phyloP scores from a whole-genome alignment of 2,888 invertebrate genomes.

The Ichneumoninae sp. region DNA sequence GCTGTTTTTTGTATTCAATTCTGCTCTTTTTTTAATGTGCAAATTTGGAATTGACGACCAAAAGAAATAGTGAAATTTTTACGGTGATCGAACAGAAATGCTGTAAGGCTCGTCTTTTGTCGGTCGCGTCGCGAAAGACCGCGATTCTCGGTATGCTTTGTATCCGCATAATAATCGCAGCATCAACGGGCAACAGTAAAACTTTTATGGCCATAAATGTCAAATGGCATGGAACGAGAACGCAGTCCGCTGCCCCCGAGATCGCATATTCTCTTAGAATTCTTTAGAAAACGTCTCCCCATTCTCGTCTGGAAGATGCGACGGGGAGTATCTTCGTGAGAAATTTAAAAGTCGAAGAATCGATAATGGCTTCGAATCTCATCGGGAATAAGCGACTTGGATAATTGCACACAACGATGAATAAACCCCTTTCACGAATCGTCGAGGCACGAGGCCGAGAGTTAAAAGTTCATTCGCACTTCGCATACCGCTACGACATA shows the following conservation, averaged over 20 bases:
- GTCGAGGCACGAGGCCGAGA: background rate
- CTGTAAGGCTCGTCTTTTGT: slow-evolving; percentile 12
- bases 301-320: background rate
- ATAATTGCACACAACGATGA: slow-evolving; percentile 10
- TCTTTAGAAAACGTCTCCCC: background rate
- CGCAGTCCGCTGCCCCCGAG: slow-evolving; percentile 29
- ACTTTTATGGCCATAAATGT: slow-evolving; percentile 53
- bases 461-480: background rate
- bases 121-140: slow-evolving; percentile 11
- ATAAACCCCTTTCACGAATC: background rate
- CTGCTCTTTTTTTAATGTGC: slow-evolving; percentile 26
- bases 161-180: slow-evolving; percentile 23
- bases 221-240: slow-evolving; percentile 42
- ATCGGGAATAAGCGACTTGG: background rate
- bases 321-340: background rate
- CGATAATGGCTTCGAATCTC: background rate
- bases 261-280: background rate
- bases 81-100: background rate
- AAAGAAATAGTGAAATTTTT: background rate
- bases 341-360: background rate
- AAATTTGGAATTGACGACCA: slow-evolving; percentile 29
- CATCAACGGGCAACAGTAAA: background rate
- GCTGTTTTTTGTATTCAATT: slow-evolving; percentile 17
- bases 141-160: background rate
- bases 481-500: slow-evolving; percentile 7